A percentile compares a stretch with the other conserved stretches of the same genome.
These are phyloP conservation scores for Urocyon cinereoargenteus DNA, from an alignment of 2,797 vertebrate species.

Conservation along the genomic window DNA sequence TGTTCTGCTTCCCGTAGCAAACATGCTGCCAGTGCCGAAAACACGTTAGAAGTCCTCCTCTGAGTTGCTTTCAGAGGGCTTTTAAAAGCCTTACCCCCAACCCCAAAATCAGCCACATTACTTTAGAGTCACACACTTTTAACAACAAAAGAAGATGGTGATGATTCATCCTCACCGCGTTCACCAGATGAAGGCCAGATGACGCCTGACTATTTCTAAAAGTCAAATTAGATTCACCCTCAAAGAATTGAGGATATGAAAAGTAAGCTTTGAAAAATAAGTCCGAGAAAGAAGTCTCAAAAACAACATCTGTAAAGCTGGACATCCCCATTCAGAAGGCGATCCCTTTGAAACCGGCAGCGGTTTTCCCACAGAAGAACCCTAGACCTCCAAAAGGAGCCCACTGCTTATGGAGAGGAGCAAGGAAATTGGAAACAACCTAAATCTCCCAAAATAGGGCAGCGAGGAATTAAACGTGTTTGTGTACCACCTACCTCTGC, in stretches of 20 bases:
- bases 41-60: background rate
- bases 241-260: conserved; percentile 52
- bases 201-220: conserved; percentile 64
- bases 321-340: background rate
- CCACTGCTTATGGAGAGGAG: background rate
- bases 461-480: background rate
- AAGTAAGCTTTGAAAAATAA: conserved; percentile 70
- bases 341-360: background rate
- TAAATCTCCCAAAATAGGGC: background rate
- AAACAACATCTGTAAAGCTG: conserved; percentile 19
- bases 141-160: background rate
- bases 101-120: background rate
- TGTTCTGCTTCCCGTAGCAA: background rate
- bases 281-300: conserved; percentile 49
- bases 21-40: background rate
- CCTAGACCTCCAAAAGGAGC: background rate
- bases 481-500: background rate
- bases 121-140: conserved; percentile 31
- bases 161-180: conserved; percentile 45
- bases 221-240: conserved; percentile 67
- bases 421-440: background rate
- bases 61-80: background rate
- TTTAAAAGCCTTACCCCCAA: background rate
- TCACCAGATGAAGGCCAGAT: conserved; percentile 74
- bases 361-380: background rate